Conservation (phyloP, 2,888 invertebrate genomes). For the Amitus sp. region DNA sequence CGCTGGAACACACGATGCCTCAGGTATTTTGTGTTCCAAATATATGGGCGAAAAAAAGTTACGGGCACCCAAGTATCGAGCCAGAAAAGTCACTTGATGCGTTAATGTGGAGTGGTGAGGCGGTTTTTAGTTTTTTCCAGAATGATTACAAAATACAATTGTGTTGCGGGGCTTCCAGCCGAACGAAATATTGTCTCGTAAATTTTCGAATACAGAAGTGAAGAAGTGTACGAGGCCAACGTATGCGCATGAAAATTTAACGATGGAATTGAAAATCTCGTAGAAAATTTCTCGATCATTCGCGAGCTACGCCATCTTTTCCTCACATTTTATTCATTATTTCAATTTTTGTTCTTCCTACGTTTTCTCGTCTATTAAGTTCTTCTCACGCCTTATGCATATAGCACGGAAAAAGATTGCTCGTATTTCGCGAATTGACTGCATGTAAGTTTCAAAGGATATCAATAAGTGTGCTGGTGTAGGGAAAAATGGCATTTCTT, state of each 20-base stretch:
- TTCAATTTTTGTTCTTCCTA: background rate
- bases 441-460: too few species aligned
- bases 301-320: background rate
- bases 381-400: conserved; percentile 4
- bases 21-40: too few species aligned
- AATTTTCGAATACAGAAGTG: conserved; percentile 23
- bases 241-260: conserved; percentile 32
- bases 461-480: too few species aligned
- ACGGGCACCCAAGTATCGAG: too few species aligned
- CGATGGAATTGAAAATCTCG: conserved; percentile 36
- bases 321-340: background rate
- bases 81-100: too few species aligned
- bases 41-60: too few species aligned
- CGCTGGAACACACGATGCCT: too few species aligned
- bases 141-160: conserved; percentile 42
- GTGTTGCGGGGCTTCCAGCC: conserved; percentile 18
- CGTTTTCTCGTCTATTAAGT: conserved; percentile 8
- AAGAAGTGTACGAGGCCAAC: conserved; percentile 17
- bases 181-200: conserved; percentile 40
- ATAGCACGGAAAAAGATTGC: too few species aligned
- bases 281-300: background rate
- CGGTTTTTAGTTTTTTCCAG: too few species aligned
- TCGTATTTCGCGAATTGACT: too few species aligned
- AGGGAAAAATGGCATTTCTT: too few species aligned
- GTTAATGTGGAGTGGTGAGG: too few species aligned